These are phyloP conservation scores for Rhineura floridana DNA, from an alignment of 2,113 vertebrate genomes.

Conservation along the genomic window DNA sequence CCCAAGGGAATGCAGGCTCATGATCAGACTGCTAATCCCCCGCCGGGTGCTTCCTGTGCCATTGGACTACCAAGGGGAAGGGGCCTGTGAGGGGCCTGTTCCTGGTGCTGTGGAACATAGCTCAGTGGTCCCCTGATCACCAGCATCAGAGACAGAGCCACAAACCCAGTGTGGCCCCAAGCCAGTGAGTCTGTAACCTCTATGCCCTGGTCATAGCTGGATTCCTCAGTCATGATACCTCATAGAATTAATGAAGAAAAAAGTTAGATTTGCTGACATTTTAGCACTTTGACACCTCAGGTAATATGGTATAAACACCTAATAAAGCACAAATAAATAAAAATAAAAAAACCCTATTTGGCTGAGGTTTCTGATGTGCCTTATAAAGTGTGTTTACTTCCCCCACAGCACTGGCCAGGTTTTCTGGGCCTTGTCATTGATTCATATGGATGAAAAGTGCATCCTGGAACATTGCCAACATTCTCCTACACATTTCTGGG, in stretches of 20 bases:
- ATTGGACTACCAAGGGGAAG: too few relatives aligned
- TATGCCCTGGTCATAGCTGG: too few relatives aligned
- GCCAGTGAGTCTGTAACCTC: too few relatives aligned
- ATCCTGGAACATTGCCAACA: not conserved
- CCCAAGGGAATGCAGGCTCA: not conserved
- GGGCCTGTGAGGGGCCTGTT: too few relatives aligned
- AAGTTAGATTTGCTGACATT: not conserved
- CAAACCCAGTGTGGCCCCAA: too few relatives aligned
- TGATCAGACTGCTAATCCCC: not conserved
- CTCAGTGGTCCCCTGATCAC: too few relatives aligned
- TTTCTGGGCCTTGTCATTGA: not conserved
- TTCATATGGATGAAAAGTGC: not conserved
- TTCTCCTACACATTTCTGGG: not conserved
- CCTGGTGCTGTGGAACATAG: too few relatives aligned
- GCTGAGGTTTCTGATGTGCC: not conserved
- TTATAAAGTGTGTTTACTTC: not conserved
- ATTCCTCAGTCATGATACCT: too few relatives aligned
- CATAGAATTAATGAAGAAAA: not conserved
- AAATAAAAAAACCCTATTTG: conserved; percentile 38
- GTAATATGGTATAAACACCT: not conserved
- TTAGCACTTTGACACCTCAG: not conserved
- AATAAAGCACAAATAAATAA: conserved; percentile 14
- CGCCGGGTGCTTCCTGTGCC: too few relatives aligned
- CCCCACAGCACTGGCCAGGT: not conserved
- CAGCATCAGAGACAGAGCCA: too few relatives aligned